phyloP scores from a whole-genome alignment of 2,113 vertebrate species.

The Scytalopus superciliaris region DNA sequence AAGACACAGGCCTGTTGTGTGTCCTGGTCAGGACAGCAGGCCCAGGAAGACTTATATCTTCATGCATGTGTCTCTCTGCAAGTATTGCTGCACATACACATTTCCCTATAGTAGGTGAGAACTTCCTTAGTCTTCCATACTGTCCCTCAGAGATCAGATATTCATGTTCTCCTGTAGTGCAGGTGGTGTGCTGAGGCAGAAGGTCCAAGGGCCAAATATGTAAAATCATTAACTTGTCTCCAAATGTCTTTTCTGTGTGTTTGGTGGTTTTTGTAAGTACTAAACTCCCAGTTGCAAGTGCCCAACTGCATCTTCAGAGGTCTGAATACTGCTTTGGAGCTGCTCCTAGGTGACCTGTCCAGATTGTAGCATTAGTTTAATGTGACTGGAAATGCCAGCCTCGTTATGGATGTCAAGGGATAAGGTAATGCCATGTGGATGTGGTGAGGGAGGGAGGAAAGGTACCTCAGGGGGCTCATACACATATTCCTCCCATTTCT shows the following conservation, averaged over 20 bases:
- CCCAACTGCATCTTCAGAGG: background rate
- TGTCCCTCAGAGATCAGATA: background rate
- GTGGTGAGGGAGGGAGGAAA: background rate
- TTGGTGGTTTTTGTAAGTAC: background rate
- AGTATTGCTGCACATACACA: background rate
- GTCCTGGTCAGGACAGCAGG: background rate
- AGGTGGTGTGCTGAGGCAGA: background rate
- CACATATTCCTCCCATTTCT: background rate
- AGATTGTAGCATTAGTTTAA: background rate
- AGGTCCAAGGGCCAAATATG: background rate
- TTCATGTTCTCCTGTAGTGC: background rate
- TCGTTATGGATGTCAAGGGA: background rate
- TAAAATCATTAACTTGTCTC: rapidly evolving
- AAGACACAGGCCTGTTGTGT: background rate
- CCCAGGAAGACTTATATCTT: background rate
- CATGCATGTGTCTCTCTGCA: background rate
- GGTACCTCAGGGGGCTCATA: rapidly evolving
- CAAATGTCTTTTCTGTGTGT: rapidly evolving
- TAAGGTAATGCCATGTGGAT: background rate
- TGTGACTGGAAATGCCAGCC: background rate
- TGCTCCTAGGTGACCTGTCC: background rate
- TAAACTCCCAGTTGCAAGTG: background rate
- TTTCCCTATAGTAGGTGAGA: background rate
- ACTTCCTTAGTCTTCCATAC: background rate
- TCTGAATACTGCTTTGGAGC: background rate